Evolutionary conservation across 2,797 vertebrate genomes (phyloP).

Genomic region (Gastrophryne carolinensis): DNA sequence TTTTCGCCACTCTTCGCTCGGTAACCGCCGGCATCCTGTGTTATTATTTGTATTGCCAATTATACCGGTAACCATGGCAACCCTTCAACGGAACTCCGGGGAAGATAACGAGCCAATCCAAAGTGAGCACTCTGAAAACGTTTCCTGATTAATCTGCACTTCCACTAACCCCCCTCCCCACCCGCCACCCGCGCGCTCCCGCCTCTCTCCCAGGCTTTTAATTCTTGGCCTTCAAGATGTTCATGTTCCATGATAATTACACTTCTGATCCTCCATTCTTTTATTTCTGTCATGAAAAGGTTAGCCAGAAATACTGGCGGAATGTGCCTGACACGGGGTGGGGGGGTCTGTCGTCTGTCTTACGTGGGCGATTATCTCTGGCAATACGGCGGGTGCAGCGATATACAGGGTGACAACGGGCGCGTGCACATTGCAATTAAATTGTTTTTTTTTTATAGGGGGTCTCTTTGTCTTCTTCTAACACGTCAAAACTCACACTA

Average conservation of each 20-base stretch:
- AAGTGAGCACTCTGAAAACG: neutral
- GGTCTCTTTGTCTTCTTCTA: no score
- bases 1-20: no score
- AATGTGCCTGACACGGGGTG: neutral
- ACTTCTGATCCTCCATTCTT: neutral
- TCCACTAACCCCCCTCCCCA: neutral
- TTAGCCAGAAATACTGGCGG: neutral
- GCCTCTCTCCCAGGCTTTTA: neutral
- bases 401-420: no score
- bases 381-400: neutral
- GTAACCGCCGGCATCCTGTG: no score
- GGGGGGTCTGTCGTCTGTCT: neutral
- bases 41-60: neutral
- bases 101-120: neutral
- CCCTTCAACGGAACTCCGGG: neutral
- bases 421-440: no score
- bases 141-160: neutral
- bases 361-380: conserved; percentile 8
- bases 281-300: conserved; percentile 17
- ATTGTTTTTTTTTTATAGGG: no score
- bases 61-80: conserved; percentile 14
- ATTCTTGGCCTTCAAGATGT: conserved; percentile 1
- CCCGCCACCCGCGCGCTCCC: neutral
- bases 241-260: conserved; percentile 19
- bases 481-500: no score